Percentiles rank a stretch among this genome's conserved stretches.
These are phyloP conservation scores for Portunus trituberculatus DNA, from an alignment of 1,140 invertebrate species.

Conservation along the genomic window DNA sequence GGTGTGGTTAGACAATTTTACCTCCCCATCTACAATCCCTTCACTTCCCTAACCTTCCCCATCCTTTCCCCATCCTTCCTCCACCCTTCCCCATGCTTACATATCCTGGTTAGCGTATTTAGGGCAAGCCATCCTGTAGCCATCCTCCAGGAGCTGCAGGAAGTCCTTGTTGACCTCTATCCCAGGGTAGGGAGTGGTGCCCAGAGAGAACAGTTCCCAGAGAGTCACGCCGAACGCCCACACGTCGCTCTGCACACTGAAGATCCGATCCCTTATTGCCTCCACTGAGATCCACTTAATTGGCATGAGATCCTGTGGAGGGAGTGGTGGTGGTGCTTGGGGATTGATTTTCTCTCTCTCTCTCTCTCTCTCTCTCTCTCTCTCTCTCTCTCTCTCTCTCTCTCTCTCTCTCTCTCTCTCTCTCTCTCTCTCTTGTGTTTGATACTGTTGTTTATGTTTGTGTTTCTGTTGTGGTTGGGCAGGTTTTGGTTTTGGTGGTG, in stretches of 20 bases:
- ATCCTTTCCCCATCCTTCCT: too few species aligned
- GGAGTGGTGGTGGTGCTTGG: neutral
- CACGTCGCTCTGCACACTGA: slow-evolving; percentile 81
- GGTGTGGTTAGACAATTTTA: too few species aligned
- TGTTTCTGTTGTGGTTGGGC: too few species aligned
- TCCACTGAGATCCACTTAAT: slow-evolving; percentile 83
- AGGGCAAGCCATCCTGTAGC: slow-evolving; percentile 92
- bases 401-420: too few species aligned
- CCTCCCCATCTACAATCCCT: too few species aligned
- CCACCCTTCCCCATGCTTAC: slow-evolving; percentile 81
- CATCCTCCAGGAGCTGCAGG: slow-evolving; percentile 86
- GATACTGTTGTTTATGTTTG: too few species aligned
- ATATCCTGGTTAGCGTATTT: slow-evolving; percentile 88
- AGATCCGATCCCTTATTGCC: slow-evolving; percentile 80
- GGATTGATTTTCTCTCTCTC: neutral
- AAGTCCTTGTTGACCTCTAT: slow-evolving; percentile 73
- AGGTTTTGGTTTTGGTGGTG: too few species aligned
- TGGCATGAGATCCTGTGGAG: slow-evolving; percentile 81
- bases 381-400: too few species aligned
- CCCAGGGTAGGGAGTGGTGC: slow-evolving; percentile 77
- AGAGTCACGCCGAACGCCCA: slow-evolving; percentile 85
- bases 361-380: too few species aligned
- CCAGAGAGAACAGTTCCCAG: slow-evolving; percentile 84
- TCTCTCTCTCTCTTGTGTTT: too few species aligned
- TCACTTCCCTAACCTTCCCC: too few species aligned